phyloP scores from a whole-genome alignment of 2,797 vertebrate species.

The Sebastes flavidus region DNA sequence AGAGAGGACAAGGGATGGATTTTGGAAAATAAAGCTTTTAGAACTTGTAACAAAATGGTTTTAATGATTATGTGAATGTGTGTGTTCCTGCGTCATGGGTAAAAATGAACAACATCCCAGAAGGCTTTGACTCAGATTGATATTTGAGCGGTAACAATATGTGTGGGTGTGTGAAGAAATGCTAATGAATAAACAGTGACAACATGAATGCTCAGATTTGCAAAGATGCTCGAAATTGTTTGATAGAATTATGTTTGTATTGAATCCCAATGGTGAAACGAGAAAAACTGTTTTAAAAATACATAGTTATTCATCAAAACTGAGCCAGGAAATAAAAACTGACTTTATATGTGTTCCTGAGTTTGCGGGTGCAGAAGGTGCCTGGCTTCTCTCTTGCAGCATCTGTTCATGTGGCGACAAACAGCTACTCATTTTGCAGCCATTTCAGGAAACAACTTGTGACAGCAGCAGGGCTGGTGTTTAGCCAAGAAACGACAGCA shows the following conservation, averaged over 20 bases:
- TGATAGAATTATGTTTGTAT: not conserved
- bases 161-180: slow-evolving; percentile 13
- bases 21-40: slow-evolving; percentile 82
- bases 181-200: slow-evolving; percentile 33
- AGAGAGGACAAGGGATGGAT: slow-evolving; percentile 59
- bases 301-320: not conserved
- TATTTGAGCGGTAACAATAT: slow-evolving; percentile 35
- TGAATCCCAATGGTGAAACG: not conserved
- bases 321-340: not conserved
- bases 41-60: slow-evolving; percentile 67
- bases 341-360: not conserved
- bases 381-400: not conserved
- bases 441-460: slow-evolving; percentile 28
- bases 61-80: slow-evolving; percentile 7
- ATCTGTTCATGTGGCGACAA: slow-evolving; percentile 22
- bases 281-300: not conserved
- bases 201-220: slow-evolving; percentile 18
- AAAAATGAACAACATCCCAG: slow-evolving; percentile 18
- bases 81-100: not conserved
- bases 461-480: slow-evolving; percentile 17
- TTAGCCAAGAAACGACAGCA: not conserved
- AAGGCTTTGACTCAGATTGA: slow-evolving; percentile 23
- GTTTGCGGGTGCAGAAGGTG: slow-evolving; percentile 8
- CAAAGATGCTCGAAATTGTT: slow-evolving; percentile 1
- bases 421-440: slow-evolving; percentile 12